Conservation (phyloP, 2,888 invertebrate genomes). For the Lochmaea capreae region DNA sequence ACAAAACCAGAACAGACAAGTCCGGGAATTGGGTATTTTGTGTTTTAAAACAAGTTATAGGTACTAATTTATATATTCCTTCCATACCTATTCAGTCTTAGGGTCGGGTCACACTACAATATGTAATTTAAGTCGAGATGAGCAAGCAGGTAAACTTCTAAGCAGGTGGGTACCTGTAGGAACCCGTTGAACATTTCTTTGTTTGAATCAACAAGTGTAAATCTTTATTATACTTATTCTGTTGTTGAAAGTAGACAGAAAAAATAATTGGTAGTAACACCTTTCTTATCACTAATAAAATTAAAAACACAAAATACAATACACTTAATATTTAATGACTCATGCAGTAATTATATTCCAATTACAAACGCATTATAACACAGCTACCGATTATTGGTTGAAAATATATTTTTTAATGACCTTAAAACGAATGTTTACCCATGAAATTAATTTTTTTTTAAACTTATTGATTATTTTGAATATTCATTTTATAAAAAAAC, state of each 20-base stretch:
- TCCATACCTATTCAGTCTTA: slow-evolving; percentile 5
- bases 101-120: slow-evolving; percentile 13
- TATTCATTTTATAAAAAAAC: too few species aligned
- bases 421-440: neutral
- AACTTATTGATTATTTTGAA: too few species aligned
- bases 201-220: slow-evolving; percentile 11
- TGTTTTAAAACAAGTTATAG: slow-evolving; percentile 13
- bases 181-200: slow-evolving; percentile 25
- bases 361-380: neutral
- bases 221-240: slow-evolving; percentile 10
- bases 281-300: neutral
- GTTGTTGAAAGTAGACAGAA: neutral
- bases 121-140: slow-evolving; percentile 31
- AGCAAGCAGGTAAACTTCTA: slow-evolving; percentile 27
- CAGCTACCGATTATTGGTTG: neutral
- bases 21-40: neutral
- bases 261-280: neutral
- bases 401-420: neutral
- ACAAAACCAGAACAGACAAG: neutral
- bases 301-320: neutral
- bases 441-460: too few species aligned
- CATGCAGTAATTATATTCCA: neutral
- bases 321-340: neutral
- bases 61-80: slow-evolving; percentile 14
- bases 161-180: slow-evolving; percentile 28